Evolutionary conservation across 1,140 invertebrate species (phyloP).

Genomic region (Pachyrhynchus sulphureomaculatus): DNA sequence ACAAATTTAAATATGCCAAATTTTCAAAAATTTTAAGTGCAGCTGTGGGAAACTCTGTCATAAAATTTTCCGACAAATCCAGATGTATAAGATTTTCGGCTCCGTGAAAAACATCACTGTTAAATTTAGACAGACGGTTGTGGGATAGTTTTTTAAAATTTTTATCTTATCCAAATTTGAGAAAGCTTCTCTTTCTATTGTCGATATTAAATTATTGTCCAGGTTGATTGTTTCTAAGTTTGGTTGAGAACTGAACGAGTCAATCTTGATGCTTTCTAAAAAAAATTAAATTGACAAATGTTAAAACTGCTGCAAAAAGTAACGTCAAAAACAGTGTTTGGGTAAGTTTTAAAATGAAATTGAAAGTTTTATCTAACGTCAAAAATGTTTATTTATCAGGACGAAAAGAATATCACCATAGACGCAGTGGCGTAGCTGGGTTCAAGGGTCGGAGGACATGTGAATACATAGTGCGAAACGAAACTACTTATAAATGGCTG

Average conservation of each 20-base stretch:
- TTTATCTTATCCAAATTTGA: constrained; percentile 64
- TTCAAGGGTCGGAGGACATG: no score
- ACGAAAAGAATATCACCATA: background rate
- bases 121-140: constrained; percentile 75
- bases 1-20: constrained; percentile 74
- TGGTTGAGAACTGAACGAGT: constrained; percentile 66
- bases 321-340: background rate
- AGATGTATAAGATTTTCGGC: constrained; percentile 71
- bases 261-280: constrained; percentile 64
- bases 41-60: constrained; percentile 75
- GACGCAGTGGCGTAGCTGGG: no score
- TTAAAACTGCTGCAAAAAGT: background rate
- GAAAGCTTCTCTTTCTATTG: constrained; percentile 74
- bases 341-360: background rate
- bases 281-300: constrained; percentile 45
- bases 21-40: constrained; percentile 68
- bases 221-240: constrained; percentile 73
- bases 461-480: no score
- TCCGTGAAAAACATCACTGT: constrained; percentile 79
- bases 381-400: no score
- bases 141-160: constrained; percentile 69
- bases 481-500: no score
- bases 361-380: no score
- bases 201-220: constrained; percentile 71
- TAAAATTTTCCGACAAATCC: constrained; percentile 83